These are phyloP conservation scores for Romanogobio albipinnatus DNA, from an alignment of 2,113 vertebrate species.

Conservation along the genomic window DNA sequence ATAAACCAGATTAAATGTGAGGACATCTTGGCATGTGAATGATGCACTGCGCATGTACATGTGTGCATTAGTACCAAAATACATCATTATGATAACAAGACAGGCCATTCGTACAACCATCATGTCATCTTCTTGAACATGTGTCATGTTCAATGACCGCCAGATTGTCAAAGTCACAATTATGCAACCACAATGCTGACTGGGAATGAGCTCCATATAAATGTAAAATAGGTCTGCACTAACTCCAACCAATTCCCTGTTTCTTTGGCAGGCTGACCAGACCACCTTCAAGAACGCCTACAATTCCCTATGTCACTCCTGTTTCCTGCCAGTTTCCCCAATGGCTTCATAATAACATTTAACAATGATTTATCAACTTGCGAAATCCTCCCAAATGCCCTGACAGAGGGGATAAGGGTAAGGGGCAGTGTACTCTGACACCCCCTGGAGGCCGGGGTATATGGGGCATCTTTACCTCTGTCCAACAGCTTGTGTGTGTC, in stretches of 20 bases:
- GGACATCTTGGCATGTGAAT: conserved; percentile 10
- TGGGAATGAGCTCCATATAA: conserved; percentile 12
- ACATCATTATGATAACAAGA: conserved; percentile 30
- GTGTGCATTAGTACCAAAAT: conserved; percentile 33
- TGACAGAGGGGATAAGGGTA: conserved; percentile 56
- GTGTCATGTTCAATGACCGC: conserved; percentile 31
- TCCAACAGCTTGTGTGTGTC: conserved; percentile 76
- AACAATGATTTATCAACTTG: conserved; percentile 64
- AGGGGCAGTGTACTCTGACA: conserved; percentile 65
- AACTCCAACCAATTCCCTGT: background rate
- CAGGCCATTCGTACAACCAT: background rate
- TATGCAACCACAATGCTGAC: background rate
- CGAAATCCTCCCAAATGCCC: conserved; percentile 46
- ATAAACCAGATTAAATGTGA: conserved; percentile 62
- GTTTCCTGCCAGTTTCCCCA: conserved; percentile 38
- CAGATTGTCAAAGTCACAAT: conserved; percentile 22
- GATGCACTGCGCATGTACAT: conserved; percentile 21
- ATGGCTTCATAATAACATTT: conserved; percentile 34
- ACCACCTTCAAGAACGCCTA: conserved; percentile 1
- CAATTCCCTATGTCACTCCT: background rate
- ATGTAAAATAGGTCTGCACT: background rate
- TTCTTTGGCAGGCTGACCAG: conserved; percentile 9
- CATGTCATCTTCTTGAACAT: conserved; percentile 23
- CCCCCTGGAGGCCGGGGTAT: conserved; percentile 56
- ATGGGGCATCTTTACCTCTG: conserved; percentile 65